Evolutionary conservation across 2,113 vertebrate species (phyloP), one percentile per base, ranked within the genome.

Genomic region (Spheniscus mendiculus): DNA sequence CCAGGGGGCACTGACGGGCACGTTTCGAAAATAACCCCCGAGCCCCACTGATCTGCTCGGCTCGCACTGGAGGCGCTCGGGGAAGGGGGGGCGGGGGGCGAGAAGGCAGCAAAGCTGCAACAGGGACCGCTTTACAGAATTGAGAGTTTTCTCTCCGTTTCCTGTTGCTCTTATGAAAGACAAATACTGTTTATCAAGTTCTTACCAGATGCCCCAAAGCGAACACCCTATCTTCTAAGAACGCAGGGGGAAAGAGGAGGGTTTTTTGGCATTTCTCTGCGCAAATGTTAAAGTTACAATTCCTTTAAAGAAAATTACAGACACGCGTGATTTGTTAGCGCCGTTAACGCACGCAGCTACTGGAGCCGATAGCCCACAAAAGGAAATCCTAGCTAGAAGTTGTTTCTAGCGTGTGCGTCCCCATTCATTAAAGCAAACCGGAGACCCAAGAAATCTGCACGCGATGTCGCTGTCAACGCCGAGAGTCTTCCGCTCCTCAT

Each of bases 201-300:
- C 49, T 50, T 83, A 56, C 14, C 50, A 55, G 50, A 80, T 67
- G 63, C 36, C 67, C 56, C 62, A 50, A 45, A 73, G 38, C 2
- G 17, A 84, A 61, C 18, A 77, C 4, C 21, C 32, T 26, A 8
- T 52, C 34, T 44, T 32, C 32, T 81, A 38, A 79, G 44, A 44
- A 44, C 1, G 1, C 18, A 8, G 9, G 5, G 17, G 10, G 6
- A 25, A 89, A 58, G 7, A 5, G 9, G 7, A 5, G 2, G 0
- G 1, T 14, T 29, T 29, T 29, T 25, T 11, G 6, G 14, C 16
- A 1, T 17, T 74, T 19, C 20, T 22, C 45, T 50, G 55, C 0
- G 1, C 21, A 53, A 76, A 88, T 26, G 40, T 27, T 62, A 50
- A 32, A 83, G 25, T 38, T 50, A 45, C 11, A 66, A 22, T 34